Evolutionary conservation across 2,797 vertebrate species (phyloP).

Genomic region (Pyrocephalus nanus): DNA sequence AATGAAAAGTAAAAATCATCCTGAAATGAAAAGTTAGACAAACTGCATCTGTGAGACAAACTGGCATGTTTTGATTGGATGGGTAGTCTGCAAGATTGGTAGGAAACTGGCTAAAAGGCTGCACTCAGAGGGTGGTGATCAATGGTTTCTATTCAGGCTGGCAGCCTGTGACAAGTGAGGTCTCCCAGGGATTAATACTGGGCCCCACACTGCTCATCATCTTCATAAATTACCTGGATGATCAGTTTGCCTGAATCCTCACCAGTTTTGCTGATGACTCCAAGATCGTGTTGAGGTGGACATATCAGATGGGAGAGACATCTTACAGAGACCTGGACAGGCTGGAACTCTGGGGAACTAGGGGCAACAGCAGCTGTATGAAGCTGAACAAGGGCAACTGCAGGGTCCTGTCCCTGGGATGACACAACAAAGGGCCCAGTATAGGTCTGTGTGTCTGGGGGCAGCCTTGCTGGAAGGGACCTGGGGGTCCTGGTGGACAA

Average conservation of each 20-base stretch:
- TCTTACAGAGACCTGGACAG: background rate
- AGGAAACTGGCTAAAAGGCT: background rate
- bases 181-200: accelerated
- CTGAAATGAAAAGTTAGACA: background rate
- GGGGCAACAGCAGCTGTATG: background rate
- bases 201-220: background rate
- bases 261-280: background rate
- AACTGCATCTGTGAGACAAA: background rate
- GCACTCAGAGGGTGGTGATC: background rate
- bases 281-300: background rate
- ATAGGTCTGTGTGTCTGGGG: background rate
- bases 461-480: background rate
- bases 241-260: background rate
- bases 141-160: background rate
- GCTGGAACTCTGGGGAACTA: background rate
- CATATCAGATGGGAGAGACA: background rate
- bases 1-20: background rate
- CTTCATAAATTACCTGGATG: background rate
- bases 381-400: background rate
- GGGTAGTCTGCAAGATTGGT: background rate
- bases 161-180: background rate
- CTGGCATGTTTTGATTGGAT: background rate
- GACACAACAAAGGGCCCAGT: background rate
- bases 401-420: background rate
- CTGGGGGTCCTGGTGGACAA: background rate